Percentiles rank a stretch among this genome's conserved stretches.
These are phyloP conservation scores for Bucco capensis DNA, from an alignment of 2,113 vertebrate species.

Conservation along the genomic window DNA sequence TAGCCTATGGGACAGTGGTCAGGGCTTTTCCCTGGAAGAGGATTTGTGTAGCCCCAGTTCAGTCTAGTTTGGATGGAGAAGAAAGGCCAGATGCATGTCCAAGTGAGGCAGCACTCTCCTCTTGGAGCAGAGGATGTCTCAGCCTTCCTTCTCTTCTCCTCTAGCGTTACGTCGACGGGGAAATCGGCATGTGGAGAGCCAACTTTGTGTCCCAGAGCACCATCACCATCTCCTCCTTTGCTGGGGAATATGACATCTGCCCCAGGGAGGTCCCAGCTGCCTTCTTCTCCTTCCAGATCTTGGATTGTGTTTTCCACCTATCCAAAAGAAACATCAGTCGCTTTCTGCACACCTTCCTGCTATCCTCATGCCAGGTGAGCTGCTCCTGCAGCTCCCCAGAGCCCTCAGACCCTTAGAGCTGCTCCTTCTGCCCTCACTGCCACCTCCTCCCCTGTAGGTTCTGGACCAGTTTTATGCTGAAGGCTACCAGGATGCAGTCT, in stretches of 20 bases:
- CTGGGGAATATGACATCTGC: conserved; percentile 80
- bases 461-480: neutral
- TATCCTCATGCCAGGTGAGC: conserved; percentile 55
- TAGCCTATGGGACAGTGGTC: neutral
- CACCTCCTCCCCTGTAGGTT: neutral
- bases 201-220: neutral
- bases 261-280: conserved; percentile 38
- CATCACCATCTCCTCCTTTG: conserved; percentile 74
- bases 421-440: neutral
- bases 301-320: conserved; percentile 32
- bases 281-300: conserved; percentile 56
- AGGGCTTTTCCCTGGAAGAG: neutral
- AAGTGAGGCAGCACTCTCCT: neutral
- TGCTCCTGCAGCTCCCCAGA: neutral
- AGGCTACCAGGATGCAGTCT: conserved; percentile 30
- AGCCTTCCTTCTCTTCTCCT: neutral
- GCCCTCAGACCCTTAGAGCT: neutral
- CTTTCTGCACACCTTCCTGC: conserved; percentile 27
- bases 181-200: conserved; percentile 68
- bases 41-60: neutral
- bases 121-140: neutral
- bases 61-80: neutral
- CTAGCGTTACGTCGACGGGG: conserved; percentile 79
- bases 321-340: conserved; percentile 68
- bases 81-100: neutral